phyloP scores from a whole-genome alignment of 1,140 invertebrate species.

The Schlechtendalia chinensis region DNA sequence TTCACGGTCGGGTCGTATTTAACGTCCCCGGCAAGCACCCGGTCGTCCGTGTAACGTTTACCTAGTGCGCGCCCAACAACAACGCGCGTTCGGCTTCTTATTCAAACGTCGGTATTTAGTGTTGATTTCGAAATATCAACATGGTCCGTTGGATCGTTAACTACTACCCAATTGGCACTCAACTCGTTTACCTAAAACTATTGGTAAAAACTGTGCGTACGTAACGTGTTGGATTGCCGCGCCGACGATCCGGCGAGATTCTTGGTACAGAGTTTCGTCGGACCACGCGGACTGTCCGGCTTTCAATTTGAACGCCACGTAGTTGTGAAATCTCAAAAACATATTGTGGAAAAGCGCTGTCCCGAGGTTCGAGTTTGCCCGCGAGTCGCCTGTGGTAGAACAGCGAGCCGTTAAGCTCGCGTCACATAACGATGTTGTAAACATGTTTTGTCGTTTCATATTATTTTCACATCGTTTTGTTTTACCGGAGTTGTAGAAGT shows the following conservation, averaged over 20 bases:
- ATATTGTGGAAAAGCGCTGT: slow-evolving; percentile 79
- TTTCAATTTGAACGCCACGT: slow-evolving; percentile 65
- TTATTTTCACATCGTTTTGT: too few species aligned
- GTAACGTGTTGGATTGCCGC: slow-evolving; percentile 85
- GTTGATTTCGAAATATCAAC: too few species aligned
- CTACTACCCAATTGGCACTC: too few species aligned
- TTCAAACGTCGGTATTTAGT: too few species aligned
- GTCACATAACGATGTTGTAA: not conserved
- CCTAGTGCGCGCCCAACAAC: too few species aligned
- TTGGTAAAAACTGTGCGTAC: slow-evolving; percentile 81
- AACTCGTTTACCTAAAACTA: slow-evolving; percentile 69
- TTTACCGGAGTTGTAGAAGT: not conserved
- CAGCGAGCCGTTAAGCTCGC: not conserved
- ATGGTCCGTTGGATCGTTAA: too few species aligned
- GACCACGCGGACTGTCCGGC: slow-evolving; percentile 77
- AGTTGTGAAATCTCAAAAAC: slow-evolving; percentile 82
- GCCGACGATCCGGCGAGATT: slow-evolving; percentile 71
- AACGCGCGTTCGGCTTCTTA: too few species aligned
- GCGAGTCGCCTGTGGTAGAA: slow-evolving; percentile 64
- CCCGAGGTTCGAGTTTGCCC: slow-evolving; percentile 77
- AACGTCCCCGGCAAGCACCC: not conserved
- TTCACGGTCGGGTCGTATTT: not conserved
- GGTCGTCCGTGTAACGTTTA: not conserved
- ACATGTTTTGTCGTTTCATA: too few species aligned
- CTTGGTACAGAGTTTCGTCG: slow-evolving; percentile 78